phyloP scores from a whole-genome alignment of 2,888 invertebrate species.

The Lymantria monacha region DNA sequence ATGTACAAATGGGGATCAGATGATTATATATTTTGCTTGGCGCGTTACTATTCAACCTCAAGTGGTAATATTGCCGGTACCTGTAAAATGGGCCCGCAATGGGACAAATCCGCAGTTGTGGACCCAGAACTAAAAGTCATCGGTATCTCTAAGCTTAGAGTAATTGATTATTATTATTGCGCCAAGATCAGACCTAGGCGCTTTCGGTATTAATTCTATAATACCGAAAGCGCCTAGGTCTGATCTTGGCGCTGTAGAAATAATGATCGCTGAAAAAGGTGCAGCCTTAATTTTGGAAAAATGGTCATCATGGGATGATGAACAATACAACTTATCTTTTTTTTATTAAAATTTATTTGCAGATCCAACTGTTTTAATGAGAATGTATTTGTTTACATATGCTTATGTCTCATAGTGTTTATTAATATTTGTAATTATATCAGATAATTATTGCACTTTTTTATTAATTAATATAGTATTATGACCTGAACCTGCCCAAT shows the following conservation, averaged over 20 bases:
- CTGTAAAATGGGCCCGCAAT: constrained; percentile 78
- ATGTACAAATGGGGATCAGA: constrained; percentile 81
- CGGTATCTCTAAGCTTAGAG: constrained; percentile 82
- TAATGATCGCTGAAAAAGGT: constrained; percentile 88
- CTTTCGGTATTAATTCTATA: too few relatives aligned
- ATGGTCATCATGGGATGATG: constrained; percentile 33
- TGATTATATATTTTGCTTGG: constrained; percentile 84
- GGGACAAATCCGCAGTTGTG: constrained; percentile 84
- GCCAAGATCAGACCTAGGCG: too few relatives aligned
- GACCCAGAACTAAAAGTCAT: constrained; percentile 85
- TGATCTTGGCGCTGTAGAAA: constrained; percentile 90
- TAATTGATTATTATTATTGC: too few relatives aligned
- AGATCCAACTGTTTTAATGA: too few relatives aligned
- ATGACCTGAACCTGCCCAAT: too few relatives aligned
- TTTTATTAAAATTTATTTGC: too few relatives aligned
- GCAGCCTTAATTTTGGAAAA: constrained; percentile 49
- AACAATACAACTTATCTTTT: too few relatives aligned
- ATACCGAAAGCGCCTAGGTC: constrained; percentile 90
- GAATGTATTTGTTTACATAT: too few relatives aligned
- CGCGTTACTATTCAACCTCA: constrained; percentile 77
- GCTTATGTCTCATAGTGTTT: too few relatives aligned
- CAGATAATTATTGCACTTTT: too few relatives aligned
- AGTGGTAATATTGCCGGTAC: constrained; percentile 72
- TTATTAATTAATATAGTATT: too few relatives aligned
- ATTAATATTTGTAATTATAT: too few relatives aligned